A percentile compares a stretch with the other conserved stretches of the same genome.
phyloP scores from a whole-genome alignment of 1,140 invertebrate species.

The Pinna nobilis region DNA sequence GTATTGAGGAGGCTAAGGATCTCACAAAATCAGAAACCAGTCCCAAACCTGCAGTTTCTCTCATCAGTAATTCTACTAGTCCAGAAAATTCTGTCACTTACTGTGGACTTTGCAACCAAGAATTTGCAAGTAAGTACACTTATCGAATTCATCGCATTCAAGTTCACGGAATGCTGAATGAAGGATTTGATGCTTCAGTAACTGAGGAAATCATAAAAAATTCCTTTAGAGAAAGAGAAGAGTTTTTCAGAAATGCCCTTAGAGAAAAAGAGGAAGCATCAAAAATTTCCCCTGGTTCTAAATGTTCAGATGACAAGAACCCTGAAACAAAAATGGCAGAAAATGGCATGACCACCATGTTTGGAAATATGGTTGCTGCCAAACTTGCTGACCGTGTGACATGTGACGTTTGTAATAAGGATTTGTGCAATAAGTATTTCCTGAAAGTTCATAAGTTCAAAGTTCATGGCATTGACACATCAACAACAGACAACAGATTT shows the following conservation, averaged over 20 bases:
- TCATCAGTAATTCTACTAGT: slow-evolving; percentile 41
- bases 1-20: slow-evolving; percentile 38
- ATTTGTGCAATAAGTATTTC: slow-evolving; percentile 99
- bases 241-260: slow-evolving; percentile 36
- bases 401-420: slow-evolving; percentile 99
- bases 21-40: slow-evolving; percentile 47
- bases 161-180: slow-evolving; percentile 68
- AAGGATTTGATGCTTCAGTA: slow-evolving; percentile 47
- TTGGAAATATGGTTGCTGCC: slow-evolving; percentile 72
- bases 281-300: slow-evolving; percentile 46
- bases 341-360: slow-evolving; percentile 66
- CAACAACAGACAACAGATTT: slow-evolving; percentile 25
- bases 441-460: slow-evolving; percentile 99
- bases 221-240: slow-evolving; percentile 41
- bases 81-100: slow-evolving; percentile 55
- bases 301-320: slow-evolving; percentile 42
- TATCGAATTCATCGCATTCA: slow-evolving; percentile 70
- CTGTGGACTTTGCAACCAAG: slow-evolving; percentile 70
- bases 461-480: slow-evolving; percentile 92
- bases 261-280: slow-evolving; percentile 39
- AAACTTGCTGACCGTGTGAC: slow-evolving; percentile 81
- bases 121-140: slow-evolving; percentile 68
- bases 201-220: slow-evolving; percentile 43
- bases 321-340: slow-evolving; percentile 46
- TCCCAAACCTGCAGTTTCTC: slow-evolving; percentile 54